Percentiles rank a stretch among this genome's conserved stretches.
Evolutionary conservation across 2,113 vertebrate genomes (phyloP).

Genomic region (Cnemophilus loriae): DNA sequence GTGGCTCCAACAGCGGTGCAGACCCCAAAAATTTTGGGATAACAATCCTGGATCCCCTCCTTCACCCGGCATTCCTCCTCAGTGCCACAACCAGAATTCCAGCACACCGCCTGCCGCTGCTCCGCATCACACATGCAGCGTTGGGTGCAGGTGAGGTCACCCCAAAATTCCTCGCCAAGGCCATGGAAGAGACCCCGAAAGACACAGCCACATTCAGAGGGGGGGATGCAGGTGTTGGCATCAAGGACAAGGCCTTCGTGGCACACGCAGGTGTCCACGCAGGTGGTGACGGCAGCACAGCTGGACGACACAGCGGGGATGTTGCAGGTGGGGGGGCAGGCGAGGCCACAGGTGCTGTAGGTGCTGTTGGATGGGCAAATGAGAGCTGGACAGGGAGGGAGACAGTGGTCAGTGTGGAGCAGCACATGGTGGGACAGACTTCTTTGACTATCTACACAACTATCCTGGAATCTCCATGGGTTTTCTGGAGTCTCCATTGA

Average conservation of each 20-base stretch:
- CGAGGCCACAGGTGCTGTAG: constrained; percentile 10
- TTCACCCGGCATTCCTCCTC: constrained; percentile 61
- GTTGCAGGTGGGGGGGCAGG: constrained; percentile 65
- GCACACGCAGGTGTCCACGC: constrained; percentile 68
- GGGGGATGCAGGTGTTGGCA: constrained; percentile 20
- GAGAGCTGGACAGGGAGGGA: constrained; percentile 30
- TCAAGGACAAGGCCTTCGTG: constrained; percentile 52
- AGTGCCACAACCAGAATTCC: neutral
- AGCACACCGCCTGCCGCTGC: constrained; percentile 40
- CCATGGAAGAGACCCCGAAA: neutral
- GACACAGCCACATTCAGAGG: constrained; percentile 51
- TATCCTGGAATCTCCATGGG: no score
- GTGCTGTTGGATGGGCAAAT: constrained; percentile 64
- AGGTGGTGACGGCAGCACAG: neutral
- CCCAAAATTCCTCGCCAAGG: constrained; percentile 51
- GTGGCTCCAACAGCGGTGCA: constrained; percentile 65
- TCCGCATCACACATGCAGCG: constrained; percentile 14
- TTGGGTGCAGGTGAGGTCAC: neutral
- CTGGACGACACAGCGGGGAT: fast-evolving
- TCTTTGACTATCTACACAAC: neutral
- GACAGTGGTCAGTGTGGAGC: fast-evolving
- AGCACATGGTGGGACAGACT: neutral
- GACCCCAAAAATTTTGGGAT: constrained; percentile 1
- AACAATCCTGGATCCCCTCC: constrained; percentile 62
- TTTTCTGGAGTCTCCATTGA: neutral